Conservation (phyloP, 2,797 vertebrate genomes). For the Micropoecilia bifurca region DNA sequence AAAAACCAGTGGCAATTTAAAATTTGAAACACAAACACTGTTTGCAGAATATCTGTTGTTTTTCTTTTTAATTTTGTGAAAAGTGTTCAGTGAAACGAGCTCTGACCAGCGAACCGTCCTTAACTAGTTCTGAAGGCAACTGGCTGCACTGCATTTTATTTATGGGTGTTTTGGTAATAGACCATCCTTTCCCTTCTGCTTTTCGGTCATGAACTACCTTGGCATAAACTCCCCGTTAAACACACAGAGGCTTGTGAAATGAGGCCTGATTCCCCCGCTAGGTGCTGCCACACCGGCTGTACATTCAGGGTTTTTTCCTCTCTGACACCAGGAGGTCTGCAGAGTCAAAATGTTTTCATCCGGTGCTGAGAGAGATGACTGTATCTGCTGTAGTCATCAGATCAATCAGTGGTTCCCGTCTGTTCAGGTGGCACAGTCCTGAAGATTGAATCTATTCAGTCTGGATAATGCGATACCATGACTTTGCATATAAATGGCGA, state of each 20-base stretch:
- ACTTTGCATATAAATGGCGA: constrained; percentile 9
- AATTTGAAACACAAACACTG: too few relatives aligned
- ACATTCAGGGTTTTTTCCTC: neutral
- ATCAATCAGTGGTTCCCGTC: neutral
- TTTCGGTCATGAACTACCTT: neutral
- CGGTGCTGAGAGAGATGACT: constrained; percentile 1
- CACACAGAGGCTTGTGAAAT: neutral
- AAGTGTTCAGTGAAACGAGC: too few relatives aligned
- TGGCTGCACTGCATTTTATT: neutral
- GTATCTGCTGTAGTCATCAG: constrained; percentile 11
- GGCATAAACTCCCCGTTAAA: neutral
- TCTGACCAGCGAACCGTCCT: too few relatives aligned
- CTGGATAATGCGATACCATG: constrained; percentile 14
- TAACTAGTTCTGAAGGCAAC: neutral
- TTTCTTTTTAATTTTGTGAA: too few relatives aligned
- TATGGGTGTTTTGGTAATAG: neutral
- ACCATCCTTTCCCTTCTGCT: neutral
- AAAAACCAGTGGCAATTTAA: too few relatives aligned
- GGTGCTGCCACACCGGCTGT: neutral
- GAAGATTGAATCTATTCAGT: constrained; percentile 7
- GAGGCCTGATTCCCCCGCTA: neutral
- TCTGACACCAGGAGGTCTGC: neutral
- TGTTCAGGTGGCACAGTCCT: constrained; percentile 9
- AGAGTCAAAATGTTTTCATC: constrained; percentile 3
- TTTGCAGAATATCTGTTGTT: too few relatives aligned